Base-by-base conservation (phyloP, 2,888 invertebrate genomes). In the Aporophyla lueneburgensis region DNA sequence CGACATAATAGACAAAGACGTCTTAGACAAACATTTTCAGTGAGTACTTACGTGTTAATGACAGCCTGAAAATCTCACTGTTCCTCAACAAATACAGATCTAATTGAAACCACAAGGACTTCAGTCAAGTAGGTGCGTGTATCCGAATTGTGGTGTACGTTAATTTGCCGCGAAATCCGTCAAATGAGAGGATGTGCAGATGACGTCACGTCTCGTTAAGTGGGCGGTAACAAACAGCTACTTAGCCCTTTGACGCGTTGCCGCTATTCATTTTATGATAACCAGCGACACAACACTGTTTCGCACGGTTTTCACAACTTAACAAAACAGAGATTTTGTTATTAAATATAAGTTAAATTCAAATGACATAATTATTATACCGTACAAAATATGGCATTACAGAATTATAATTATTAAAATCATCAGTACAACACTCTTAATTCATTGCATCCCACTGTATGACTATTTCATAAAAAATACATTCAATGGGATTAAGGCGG, bases 21-120 rank as follows among this genome's bases (percentile, higher is more conserved):
- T 46, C 40, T 27, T n/a, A 40, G 4, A 19, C 69, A 56, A 59
- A 76, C 54, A 70, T 67, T 63, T 43, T 69, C 62, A 68, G 33
- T 63, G 51, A 56, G 24, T 56, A 16, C 19, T 51, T 12, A 56
- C 56, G 49, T 73, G 62, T n/a, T 43, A 67, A 40, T 65, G 62
- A 68, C 72, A 24, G 70, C n/a, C 70, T 67, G 59, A 73, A 68
- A 49, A 65, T 56, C 49, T 24, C 27, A 63, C 65, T 76, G 80
- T 76, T 71, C 54, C 40, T 54, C 14, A 65, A 58, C 51, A 79
- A 71, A 76, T 63, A 61, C 53, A 61, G 63, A 67, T 80, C 27
- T 83, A 71, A 73, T 83, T 83, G 80, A 71, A 69, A 65, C 61
- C 72, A 71, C 78, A 81, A 69, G 73, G n/a, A 65, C 68, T 82